A percentile compares a stretch with the other conserved stretches of the same genome.
Evolutionary conservation across 1,140 invertebrate species (phyloP).

Genomic region (Drosophila neocordata): DNA sequence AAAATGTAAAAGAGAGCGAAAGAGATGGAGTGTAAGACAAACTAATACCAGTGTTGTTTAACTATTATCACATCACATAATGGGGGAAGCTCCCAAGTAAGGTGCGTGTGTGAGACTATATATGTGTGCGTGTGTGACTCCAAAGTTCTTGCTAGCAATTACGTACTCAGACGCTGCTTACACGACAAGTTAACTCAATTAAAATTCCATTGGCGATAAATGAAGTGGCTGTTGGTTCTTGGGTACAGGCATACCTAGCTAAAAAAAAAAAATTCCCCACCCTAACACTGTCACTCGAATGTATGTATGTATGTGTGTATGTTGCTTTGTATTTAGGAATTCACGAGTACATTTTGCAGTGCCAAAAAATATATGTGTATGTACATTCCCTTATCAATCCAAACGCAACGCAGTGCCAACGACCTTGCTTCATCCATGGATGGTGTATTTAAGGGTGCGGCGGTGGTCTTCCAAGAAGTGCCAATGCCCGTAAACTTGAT

Average conservation of each 20-base stretch:
- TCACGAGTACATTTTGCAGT: conserved; percentile 14
- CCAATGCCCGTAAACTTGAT: neutral
- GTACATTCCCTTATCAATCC: conserved; percentile 34
- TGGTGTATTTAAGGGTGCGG: neutral
- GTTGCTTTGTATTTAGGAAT: neutral
- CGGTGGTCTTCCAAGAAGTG: conserved; percentile 2
- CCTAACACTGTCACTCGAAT: neutral
- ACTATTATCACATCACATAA: neutral
- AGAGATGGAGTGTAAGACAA: neutral
- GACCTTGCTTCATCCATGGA: conserved; percentile 43
- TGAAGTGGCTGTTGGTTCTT: conserved; percentile 47
- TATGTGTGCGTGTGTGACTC: neutral
- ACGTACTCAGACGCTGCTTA: conserved; percentile 30
- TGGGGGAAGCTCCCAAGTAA: neutral
- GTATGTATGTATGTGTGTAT: neutral
- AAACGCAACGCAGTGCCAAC: conserved; percentile 49
- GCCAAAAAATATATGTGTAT: conserved; percentile 23
- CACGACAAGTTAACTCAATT: conserved; percentile 62
- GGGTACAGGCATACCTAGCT: conserved; percentile 22
- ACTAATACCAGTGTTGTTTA: conserved; percentile 1
- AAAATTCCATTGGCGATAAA: conserved; percentile 63
- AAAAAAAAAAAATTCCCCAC: conserved; percentile 7
- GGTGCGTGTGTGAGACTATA: neutral
- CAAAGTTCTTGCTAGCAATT: conserved; percentile 34
- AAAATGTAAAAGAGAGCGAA: too few relatives aligned